phyloP scores from a whole-genome alignment of 2,113 vertebrate species.

The Pteruthius melanotis region DNA sequence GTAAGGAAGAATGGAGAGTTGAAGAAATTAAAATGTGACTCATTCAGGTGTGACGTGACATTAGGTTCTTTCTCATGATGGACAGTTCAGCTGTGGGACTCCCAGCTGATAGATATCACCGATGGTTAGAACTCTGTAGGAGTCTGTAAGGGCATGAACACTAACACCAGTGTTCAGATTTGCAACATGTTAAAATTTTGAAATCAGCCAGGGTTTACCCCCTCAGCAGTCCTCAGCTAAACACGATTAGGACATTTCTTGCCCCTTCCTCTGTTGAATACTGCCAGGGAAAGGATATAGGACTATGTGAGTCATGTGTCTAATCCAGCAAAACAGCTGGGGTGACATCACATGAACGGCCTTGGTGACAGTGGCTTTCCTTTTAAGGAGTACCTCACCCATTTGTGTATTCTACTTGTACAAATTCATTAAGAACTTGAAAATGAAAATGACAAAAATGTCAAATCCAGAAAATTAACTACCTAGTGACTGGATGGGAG shows the following conservation, averaged over 20 bases:
- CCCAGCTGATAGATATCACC: background rate
- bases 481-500: background rate
- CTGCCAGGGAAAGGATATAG: background rate
- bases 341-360: background rate
- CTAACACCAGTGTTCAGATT: background rate
- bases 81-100: background rate
- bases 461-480: background rate
- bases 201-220: background rate
- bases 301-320: background rate
- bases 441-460: background rate
- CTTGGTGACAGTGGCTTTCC: background rate
- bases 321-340: background rate
- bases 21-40: background rate
- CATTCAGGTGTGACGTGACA: background rate
- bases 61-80: background rate
- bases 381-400: background rate
- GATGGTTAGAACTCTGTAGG: background rate
- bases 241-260: background rate
- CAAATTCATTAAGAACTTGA: background rate
- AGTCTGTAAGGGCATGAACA: background rate
- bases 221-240: background rate
- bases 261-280: background rate
- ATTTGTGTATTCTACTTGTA: background rate
- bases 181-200: background rate
- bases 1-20: background rate